Base-by-base conservation (phyloP, 2,797 vertebrate genomes). In the Intellagama lesueurii region DNA sequence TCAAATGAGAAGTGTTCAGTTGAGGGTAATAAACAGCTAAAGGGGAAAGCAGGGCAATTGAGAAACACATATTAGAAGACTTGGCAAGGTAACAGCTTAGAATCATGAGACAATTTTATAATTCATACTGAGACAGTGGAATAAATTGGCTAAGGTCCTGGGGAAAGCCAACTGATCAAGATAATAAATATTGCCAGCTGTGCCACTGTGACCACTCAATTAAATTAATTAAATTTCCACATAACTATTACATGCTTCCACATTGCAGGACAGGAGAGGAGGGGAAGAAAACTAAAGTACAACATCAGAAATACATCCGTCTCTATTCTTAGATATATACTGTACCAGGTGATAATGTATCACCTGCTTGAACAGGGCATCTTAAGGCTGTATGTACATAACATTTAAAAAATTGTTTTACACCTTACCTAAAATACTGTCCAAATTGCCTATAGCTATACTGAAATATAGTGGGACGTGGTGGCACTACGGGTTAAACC, bases 21-120 rank as follows among this genome's bases (percentile, higher is more conserved):
- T 99, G 98, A 0, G 98, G 98, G 93, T 99, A 99, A 95, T 98
- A 98, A 95, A 98, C 98, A 79, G 97, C 97, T 98, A 90, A 35
- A 76, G 49, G 68, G 90, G 79, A 92, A 87, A 88, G 90, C 40
- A 82, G 40, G 64, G 14, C 7, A 17, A 1, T 24, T 35, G 90
- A 89, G 93, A 92, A 56, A 92, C 35, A 89, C 87, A 0, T 95
- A 81, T 95, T 86, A 95, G 40, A 76, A 66, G 44, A 68, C 32
- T 19, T n/a, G 82, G 82, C 87, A 89, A 22, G 30, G 7, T 86
- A 82, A 90, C 56, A 92, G 81, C 79, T 52, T 72, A 40, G n/a
- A 30, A 69, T 56, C 52, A 92, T 92, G 85, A 93, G 86, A 70
- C 4, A 60, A 66, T 32, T 94, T 94, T 87, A 83, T 91, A 95